phyloP scores from a whole-genome alignment of 2,113 vertebrate species.

The Carettochelys insculpta region DNA sequence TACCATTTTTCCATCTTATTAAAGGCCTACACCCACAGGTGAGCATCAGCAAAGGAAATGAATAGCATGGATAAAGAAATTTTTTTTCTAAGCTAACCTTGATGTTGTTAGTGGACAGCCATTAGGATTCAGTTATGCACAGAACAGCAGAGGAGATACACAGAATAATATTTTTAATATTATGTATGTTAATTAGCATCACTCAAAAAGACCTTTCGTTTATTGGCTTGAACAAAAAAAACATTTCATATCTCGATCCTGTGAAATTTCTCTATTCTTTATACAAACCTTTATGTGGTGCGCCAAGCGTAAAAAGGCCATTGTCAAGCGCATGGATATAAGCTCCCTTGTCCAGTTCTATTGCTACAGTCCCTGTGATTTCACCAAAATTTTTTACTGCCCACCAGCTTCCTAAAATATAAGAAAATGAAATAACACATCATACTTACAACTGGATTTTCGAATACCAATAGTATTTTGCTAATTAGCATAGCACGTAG shows the following conservation, averaged over 20 bases:
- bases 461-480: no score
- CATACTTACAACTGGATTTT: neutral
- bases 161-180: neutral
- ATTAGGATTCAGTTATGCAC: constrained; percentile 2
- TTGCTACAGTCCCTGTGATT: constrained; percentile 90
- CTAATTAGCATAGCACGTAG: neutral
- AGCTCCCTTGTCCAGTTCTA: constrained; percentile 94
- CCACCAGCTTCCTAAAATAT: constrained; percentile 91
- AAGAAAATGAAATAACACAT: neutral
- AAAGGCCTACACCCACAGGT: neutral
- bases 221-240: neutral
- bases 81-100: no score
- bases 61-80: neutral
- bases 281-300: constrained; percentile 86
- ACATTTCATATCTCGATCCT: neutral
- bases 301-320: constrained; percentile 94
- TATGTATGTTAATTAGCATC: neutral
- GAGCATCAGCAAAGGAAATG: neutral
- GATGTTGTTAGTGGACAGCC: neutral
- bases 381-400: constrained; percentile 85
- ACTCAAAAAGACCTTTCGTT: neutral
- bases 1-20: constrained; percentile 4
- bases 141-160: no score
- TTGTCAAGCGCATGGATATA: constrained; percentile 95
- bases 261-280: neutral